phyloP scores from a whole-genome alignment of 2,888 invertebrate species.

The Ormyrus nitidulus region DNA sequence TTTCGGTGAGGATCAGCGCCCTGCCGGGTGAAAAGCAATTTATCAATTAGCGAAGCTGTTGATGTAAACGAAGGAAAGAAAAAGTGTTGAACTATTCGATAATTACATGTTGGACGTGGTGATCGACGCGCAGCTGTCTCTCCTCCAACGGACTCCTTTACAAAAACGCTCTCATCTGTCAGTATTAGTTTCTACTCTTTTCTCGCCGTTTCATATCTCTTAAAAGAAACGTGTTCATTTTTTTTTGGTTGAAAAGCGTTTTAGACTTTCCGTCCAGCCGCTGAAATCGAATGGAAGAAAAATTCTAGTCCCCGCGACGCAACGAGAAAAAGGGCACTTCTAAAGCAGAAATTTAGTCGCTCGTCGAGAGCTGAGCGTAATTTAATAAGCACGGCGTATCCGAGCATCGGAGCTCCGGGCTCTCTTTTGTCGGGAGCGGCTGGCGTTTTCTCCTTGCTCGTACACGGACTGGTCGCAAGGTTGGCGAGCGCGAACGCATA shows the following conservation, averaged over 20 bases:
- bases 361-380: not conserved
- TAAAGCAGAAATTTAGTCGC: too few species aligned
- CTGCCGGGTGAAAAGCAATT: conserved; percentile 14
- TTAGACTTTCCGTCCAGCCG: too few species aligned
- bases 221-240: too few species aligned
- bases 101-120: conserved; percentile 11
- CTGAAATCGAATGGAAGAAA: too few species aligned
- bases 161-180: not conserved
- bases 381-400: conserved; percentile 13
- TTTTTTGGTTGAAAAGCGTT: too few species aligned
- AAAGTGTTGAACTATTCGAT: conserved; percentile 28
- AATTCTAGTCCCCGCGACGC: too few species aligned
- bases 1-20: not conserved
- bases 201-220: not conserved
- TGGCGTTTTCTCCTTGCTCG: not conserved
- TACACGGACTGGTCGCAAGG: conserved; percentile 9
- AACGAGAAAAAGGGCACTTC: too few species aligned
- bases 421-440: not conserved
- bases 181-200: not conserved
- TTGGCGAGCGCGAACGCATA: conserved; percentile 17
- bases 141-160: not conserved
- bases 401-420: not conserved
- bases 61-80: not conserved
- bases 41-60: conserved; percentile 31
- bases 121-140: conserved; percentile 15